Conservation (phyloP, 2,797 vertebrate species). For the Falco peregrinus region DNA sequence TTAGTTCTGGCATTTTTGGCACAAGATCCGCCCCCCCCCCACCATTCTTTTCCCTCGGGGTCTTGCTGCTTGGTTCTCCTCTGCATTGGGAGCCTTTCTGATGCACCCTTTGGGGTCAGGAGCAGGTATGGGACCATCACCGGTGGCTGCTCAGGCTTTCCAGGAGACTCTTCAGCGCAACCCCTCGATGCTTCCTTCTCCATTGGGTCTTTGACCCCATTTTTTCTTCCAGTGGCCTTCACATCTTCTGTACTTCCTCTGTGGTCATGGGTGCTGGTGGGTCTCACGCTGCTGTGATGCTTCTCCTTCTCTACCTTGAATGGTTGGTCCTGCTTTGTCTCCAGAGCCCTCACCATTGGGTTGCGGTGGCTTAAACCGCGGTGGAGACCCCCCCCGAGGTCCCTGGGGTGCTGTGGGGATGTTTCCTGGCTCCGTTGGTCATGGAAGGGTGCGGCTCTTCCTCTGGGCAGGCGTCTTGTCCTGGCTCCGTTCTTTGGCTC, state of each 20-base stretch:
- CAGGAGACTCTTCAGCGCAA: not conserved
- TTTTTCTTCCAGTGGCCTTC: not conserved
- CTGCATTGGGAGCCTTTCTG: not conserved
- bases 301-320: not conserved
- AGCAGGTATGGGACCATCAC: not conserved
- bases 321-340: not conserved
- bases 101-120: not conserved
- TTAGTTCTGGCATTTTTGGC: not conserved
- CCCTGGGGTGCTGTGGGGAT: not conserved
- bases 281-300: not conserved
- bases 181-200: not conserved
- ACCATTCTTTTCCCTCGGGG: not conserved
- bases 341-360: not conserved
- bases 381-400: not conserved
- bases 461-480: not conserved
- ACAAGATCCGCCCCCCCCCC: not conserved
- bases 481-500: not conserved
- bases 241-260: not conserved
- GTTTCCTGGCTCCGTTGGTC: rapidly evolving
- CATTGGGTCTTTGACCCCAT: rapidly evolving
- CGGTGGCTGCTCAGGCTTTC: rapidly evolving
- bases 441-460: not conserved
- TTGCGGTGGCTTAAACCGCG: not conserved
- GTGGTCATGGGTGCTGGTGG: not conserved
- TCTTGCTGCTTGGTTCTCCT: not conserved